phyloP scores from a whole-genome alignment of 2,888 invertebrate species.

The Pyrocoelia pectoralis region DNA sequence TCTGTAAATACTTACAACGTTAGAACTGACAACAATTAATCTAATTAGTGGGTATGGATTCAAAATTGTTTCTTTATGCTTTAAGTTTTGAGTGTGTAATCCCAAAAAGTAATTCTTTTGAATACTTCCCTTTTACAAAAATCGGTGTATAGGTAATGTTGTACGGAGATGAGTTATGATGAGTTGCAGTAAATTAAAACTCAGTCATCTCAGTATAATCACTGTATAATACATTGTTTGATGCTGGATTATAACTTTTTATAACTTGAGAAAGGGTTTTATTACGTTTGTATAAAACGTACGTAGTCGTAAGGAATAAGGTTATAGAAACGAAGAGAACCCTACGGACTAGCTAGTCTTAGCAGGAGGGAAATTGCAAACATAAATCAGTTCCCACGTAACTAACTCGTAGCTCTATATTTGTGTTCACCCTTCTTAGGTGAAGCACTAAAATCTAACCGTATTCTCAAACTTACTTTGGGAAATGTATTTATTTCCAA shows the following conservation, averaged over 20 bases:
- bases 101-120: no score
- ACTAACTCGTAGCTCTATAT: conserved; percentile 47
- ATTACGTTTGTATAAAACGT: conserved; percentile 27
- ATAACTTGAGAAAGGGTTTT: conserved; percentile 2
- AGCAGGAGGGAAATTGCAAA: conserved; percentile 51
- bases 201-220: background rate
- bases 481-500: conserved; percentile 17
- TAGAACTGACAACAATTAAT: conserved; percentile 17
- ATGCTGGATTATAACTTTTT: background rate
- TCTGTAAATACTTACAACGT: conserved; percentile 25
- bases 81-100: no score
- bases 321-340: conserved; percentile 39
- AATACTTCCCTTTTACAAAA: no score
- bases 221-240: background rate
- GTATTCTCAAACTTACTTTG: conserved; percentile 21
- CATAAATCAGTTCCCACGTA: conserved; percentile 50
- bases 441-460: conserved; percentile 30
- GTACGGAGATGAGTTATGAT: no score
- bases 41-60: background rate
- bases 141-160: no score
- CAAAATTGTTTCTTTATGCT: background rate
- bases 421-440: conserved; percentile 39
- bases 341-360: conserved; percentile 41
- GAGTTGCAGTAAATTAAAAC: no score
- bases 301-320: conserved; percentile 30